Evolutionary conservation across 2,888 invertebrate genomes (phyloP), one percentile per base, ranked within the genome.

Genomic region (Phengaris alcon): DNA sequence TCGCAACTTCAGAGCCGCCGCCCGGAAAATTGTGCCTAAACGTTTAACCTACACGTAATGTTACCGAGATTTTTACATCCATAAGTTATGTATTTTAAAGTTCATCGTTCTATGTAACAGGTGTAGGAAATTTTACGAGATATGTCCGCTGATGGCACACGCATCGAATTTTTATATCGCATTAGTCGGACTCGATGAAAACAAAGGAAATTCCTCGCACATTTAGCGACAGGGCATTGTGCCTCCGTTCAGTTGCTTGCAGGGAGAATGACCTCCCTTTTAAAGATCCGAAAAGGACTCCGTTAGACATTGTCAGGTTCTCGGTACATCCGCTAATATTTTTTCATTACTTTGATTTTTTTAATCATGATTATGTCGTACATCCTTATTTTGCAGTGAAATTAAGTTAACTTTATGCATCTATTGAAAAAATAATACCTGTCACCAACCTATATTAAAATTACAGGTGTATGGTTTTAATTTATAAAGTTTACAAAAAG

Each of bases 261-360:
- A 81, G 86, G 91, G 88, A 90, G 89, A 93, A 89, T 90, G 90
- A 92, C 90, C 90, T 88, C 87, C 86, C 86, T 54, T 84, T 86
- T 85, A 89, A 85, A 89, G 90, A 84, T 81, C 81, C 84, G 81
- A 88, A 88, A 89, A 86, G 86, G 83, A n/a, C 48, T 48, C 72
- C 72, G 72, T 72, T 72, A 54, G 13, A 35, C 13, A 35, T 48
- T 69, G 15, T 48, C 12, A 15, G 46, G 48, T n/a, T 44, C 48
- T 64, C 9, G 6, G 59, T 64, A 64, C 59, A 64, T 64, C 59
- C 59, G 22, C 6, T 22, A 35, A 64, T 15, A 64, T 64, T 22
- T 35, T 52, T 52, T 52, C 64, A 64, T 64, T 6, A 64, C 35
- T 64, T 64, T 35, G 64, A 22, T 35, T 35, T 74, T 48, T 48